Evolutionary conservation across 1,140 invertebrate species (phyloP).

Genomic region (Semibalanus balanoides): DNA sequence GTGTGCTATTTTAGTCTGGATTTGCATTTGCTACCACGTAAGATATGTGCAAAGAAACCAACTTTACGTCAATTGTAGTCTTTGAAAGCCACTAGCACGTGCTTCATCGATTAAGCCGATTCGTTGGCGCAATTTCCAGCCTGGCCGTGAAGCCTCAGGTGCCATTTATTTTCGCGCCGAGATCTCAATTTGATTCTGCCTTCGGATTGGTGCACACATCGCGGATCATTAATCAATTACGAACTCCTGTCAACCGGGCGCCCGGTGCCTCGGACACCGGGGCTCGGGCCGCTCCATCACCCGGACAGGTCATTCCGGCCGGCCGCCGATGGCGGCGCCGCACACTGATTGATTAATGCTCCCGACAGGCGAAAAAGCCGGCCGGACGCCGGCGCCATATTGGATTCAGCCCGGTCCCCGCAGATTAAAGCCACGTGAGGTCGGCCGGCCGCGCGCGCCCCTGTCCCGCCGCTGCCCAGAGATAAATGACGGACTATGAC

Average conservation of each 20-base stretch:
- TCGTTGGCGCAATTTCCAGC: neutral
- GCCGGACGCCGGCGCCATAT: neutral
- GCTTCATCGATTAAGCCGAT: neutral
- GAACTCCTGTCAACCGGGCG: neutral
- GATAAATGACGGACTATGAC: neutral
- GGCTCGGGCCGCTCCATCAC: neutral
- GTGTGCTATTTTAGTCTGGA: too few relatives aligned
- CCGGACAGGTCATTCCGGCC: neutral
- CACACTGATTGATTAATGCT: neutral
- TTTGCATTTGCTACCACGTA: too few relatives aligned
- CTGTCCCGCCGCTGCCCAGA: neutral
- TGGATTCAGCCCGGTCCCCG: neutral
- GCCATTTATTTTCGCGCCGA: neutral
- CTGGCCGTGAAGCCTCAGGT: neutral
- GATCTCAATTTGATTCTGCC: neutral
- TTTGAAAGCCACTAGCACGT: neutral
- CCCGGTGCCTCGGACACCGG: neutral
- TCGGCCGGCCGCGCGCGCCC: too few relatives aligned
- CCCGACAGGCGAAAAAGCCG: neutral
- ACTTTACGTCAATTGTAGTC: neutral
- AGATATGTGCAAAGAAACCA: neutral
- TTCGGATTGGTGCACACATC: neutral
- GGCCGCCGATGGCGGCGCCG: neutral
- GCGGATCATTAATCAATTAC: neutral
- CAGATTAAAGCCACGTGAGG: conserved; percentile 1